Base-by-base conservation (phyloP, 1,140 invertebrate species). In the Holotrichia oblita region DNA sequence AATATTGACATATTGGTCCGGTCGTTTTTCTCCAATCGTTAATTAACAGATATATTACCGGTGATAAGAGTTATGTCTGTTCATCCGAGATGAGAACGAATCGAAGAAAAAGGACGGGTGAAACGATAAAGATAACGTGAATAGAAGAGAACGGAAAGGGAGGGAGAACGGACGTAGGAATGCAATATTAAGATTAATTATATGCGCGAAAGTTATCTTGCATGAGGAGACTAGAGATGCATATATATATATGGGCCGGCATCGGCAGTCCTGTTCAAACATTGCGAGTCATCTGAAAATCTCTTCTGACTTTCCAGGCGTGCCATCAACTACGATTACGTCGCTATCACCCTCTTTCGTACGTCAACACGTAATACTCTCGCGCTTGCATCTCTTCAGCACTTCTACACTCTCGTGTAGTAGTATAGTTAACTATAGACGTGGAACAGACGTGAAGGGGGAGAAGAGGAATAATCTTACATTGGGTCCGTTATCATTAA, bases 141-240 rank as follows among this genome's bases (percentile, higher is more conserved):
- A n/a, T n/a, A n/a, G n/a, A n/a, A n/a, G n/a, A n/a, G n/a, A n/a
- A n/a, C n/a, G n/a, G n/a, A n/a, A n/a, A n/a, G n/a, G n/a, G n/a
- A n/a, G n/a, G n/a, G n/a, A n/a, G n/a, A n/a, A n/a, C n/a, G n/a
- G n/a, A 64, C 81, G 61, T 78, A 80, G 80, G 82, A 82, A 82
- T 81, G 79, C 64, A 79, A 82, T 82, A 82, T 82, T 81, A 82
- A 82, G 82, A 82, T 82, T 81, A 82, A 82, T 82, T 82, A 82
- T 81, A 64, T 64, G 61, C 61, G 44, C 48, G 73, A 79, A 79
- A 69, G 80, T 81, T 81, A 81, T 82, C 80, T 80, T 74, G 77
- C 73, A 8, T 64, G 22, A 14, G 22, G 61, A 14, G 22, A 14
- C n/a, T 74, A 73, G 82, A 79, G 72, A 77, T 77, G 72, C 77